Base-by-base conservation (phyloP, 2,888 invertebrate species). In the Caenorhabditis becei region DNA sequence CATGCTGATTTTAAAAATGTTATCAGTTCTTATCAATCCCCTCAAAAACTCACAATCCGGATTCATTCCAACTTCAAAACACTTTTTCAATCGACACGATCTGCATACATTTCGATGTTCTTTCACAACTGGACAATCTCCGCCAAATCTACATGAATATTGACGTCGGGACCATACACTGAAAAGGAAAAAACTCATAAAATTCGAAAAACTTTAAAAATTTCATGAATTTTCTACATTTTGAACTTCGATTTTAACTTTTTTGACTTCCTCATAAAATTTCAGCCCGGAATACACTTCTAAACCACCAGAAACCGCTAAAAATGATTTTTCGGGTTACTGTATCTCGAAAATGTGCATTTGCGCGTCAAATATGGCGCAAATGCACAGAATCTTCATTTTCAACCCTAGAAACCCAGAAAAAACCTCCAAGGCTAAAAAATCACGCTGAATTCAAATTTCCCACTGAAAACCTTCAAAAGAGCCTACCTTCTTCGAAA, bases 61-160 rank as follows among this genome's bases (percentile, higher is more conserved):
- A 67, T 88, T 88, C 88, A 88, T 88, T 44, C 88, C 88, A 28
- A 88, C 87, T 70, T 84, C 86, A 62, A 88, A 88, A 61, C 89
- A 89, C 61, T 89, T 89, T 61, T 87, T 89, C 59, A 88, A 61
- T 44, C 89, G 82, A 70, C 89, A 89, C 8, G 86, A 83, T 54
- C 89, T 71, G 58, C 89, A 89, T n/a, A 89, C 88, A 70, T 89
- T 89, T 44, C 89, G 77, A 62, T 87, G 87, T 59, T 88, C 88
- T 71, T 89, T 89, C 11, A 87, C 85, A 10, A 89, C 88, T 7
- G 86, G 84, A 61, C 89, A 89, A 62, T 88, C 88, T 16, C 88
- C 88, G 24, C 87, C 88, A 66, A 88, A 88, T 2, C 89, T 83
- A 71, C 89, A 89, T 4, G 83, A 83, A 74, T 89, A 89, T 53